phyloP scores from a whole-genome alignment of 2,888 invertebrate species.

The Tenodera sinensis region DNA sequence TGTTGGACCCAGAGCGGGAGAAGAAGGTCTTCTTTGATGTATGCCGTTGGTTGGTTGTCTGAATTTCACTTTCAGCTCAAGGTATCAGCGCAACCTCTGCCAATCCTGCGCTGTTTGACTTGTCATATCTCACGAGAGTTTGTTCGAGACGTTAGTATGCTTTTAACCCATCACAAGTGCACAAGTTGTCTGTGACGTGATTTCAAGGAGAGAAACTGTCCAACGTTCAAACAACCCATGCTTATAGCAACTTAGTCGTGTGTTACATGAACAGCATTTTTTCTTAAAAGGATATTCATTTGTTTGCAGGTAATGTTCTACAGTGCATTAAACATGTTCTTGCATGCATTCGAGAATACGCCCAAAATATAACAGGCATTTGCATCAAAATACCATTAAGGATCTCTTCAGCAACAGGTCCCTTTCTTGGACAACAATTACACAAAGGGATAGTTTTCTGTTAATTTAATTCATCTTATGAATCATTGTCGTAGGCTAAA shows the following conservation, averaged over 20 bases:
- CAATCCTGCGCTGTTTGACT: neutral
- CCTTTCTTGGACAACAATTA: no score
- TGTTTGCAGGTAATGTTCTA: neutral
- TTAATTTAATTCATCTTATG: no score
- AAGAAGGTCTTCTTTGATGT: neutral
- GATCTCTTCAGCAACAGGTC: no score
- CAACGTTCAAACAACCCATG: neutral
- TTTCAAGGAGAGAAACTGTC: neutral
- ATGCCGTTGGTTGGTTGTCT: neutral
- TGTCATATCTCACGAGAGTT: neutral
- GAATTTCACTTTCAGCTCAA: neutral
- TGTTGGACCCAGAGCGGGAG: neutral
- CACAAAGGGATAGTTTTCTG: no score
- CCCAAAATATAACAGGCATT: no score
- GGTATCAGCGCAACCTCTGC: neutral
- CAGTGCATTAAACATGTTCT: neutral
- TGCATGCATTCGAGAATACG: neutral
- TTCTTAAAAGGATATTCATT: neutral
- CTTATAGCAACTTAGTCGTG: neutral
- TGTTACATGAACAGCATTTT: neutral
- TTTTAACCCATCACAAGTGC: neutral
- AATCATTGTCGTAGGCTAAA: no score
- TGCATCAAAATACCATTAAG: no score
- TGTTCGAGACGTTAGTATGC: neutral
- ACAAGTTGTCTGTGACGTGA: neutral